phyloP scores from a whole-genome alignment of 2,797 vertebrate species.

The Pseudopleuronectes americanus region DNA sequence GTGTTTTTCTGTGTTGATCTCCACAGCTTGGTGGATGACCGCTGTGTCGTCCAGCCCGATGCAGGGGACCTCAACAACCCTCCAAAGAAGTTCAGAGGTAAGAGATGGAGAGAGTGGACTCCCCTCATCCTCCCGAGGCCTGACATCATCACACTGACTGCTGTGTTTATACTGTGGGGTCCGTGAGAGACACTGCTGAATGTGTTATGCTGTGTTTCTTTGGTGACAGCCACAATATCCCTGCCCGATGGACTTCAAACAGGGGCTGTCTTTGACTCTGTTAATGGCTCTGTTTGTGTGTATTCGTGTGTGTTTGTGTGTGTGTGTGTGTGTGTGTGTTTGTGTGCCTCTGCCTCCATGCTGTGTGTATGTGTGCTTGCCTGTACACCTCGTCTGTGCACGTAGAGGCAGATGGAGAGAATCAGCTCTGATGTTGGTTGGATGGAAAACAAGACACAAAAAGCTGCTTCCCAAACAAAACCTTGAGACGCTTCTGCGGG shows the following conservation, averaged over 20 bases:
- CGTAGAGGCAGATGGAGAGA: slow-evolving; percentile 36
- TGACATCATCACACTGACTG: slow-evolving; percentile 45
- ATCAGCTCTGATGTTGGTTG: slow-evolving; percentile 30
- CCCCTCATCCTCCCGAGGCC: slow-evolving; percentile 19
- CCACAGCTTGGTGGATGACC: slow-evolving; percentile 95
- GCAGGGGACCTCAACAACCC: slow-evolving; percentile 97
- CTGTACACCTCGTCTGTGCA: background rate
- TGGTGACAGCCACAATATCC: slow-evolving; percentile 69
- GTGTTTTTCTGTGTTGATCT: slow-evolving; percentile 1
- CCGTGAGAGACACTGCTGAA: slow-evolving; percentile 48
- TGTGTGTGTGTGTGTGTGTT: background rate
- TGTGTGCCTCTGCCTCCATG: slow-evolving; percentile 10
- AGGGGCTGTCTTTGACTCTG: slow-evolving; percentile 48
- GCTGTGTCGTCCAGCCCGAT: slow-evolving; percentile 98
- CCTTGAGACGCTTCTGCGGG: slow-evolving; percentile 53
- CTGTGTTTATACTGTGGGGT: slow-evolving; percentile 57
- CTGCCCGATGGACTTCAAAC: slow-evolving; percentile 67
- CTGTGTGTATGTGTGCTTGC: slow-evolving; percentile 11
- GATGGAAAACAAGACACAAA: slow-evolving; percentile 31
- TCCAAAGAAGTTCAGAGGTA: slow-evolving; percentile 99
- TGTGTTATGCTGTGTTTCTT: slow-evolving; percentile 73
- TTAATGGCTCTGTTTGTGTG: slow-evolving; percentile 36
- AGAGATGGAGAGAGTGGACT: slow-evolving; percentile 34
- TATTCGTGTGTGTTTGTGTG: background rate
- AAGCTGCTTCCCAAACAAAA: slow-evolving; percentile 49